These are phyloP conservation scores for Galaxea fascicularis DNA, from an alignment of 92 coral and sea anemone genomes.

Conservation along the genomic window DNA sequence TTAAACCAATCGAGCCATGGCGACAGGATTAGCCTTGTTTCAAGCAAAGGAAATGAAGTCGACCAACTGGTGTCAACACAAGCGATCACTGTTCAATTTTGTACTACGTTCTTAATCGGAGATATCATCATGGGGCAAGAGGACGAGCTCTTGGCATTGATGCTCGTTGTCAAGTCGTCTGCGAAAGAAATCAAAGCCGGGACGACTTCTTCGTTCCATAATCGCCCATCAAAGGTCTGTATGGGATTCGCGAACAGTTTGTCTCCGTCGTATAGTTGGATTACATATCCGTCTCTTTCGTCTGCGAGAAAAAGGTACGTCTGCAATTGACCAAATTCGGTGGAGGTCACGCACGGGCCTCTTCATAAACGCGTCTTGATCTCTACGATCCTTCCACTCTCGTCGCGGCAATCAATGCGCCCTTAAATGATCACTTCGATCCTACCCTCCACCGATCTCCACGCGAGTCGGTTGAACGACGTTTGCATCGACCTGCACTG, in stretches of 20 bases:
- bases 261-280: background rate
- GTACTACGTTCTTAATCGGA: no score
- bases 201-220: constrained; percentile 7
- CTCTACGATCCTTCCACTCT: background rate
- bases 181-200: background rate
- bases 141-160: background rate
- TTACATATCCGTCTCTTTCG: background rate
- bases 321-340: background rate
- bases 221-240: background rate
- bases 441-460: background rate
- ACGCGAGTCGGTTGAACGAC: background rate
- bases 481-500: background rate
- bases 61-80: no score
- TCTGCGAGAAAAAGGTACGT: constrained; percentile 8
- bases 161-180: constrained; percentile 15
- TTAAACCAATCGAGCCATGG: no score
- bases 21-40: no score
- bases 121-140: no score
- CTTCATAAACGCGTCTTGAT: constrained; percentile 16
- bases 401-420: constrained; percentile 8
- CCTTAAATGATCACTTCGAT: background rate
- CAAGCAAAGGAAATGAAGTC: no score
- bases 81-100: no score
- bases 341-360: background rate
- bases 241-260: background rate